Evolutionary conservation across 2,888 invertebrate genomes (phyloP), one percentile per base, ranked within the genome.

Genomic region (Standfussiana lucernea): DNA sequence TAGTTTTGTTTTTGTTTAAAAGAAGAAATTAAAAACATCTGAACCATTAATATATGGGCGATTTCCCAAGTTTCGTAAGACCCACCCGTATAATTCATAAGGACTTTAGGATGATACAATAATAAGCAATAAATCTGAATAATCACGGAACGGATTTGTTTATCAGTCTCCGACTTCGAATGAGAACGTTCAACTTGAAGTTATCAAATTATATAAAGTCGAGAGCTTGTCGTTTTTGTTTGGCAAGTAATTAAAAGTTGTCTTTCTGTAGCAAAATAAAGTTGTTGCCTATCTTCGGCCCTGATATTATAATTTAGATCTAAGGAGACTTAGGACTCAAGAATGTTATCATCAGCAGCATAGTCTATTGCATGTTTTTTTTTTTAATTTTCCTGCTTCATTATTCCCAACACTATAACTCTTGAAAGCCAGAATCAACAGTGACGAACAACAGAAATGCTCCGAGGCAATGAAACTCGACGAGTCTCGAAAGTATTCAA

Each of bases 221-320:
- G 78, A 85, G 56, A 80, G 75, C 79, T 84, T 77, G 87, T 86
- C 90, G 84, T 89, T 91, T 91, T 90, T 90, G 89, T 92, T 91
- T 87, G 73, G 65, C 85, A 91, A 92, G 90, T 91, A 92, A 92
- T 91, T 91, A 91, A 90, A 91, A 92, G 89, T 92, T 91, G 56
- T 77, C 70, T 83, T 86, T 87, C 85, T 85, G 85, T 90, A 84
- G 86, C 85, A 82, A 88, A 90, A 90, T 89, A 89, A 83, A 89
- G 83, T 86, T 89, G 83, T 86, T 85, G 82, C 70, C 80, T 85
- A 82, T 88, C 86, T 86, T 77, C 40, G 76, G 70, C 37, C 61
- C 62, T 73, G 83, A 84, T 88, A 85, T 86, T 86, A 86, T 87
- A 68, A 84, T 59, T 84, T 37, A 72, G 47, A 15, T n/a, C 0